These are phyloP conservation scores for Callaeas wilsoni DNA, from an alignment of 2,113 vertebrate genomes.

Conservation along the genomic window DNA sequence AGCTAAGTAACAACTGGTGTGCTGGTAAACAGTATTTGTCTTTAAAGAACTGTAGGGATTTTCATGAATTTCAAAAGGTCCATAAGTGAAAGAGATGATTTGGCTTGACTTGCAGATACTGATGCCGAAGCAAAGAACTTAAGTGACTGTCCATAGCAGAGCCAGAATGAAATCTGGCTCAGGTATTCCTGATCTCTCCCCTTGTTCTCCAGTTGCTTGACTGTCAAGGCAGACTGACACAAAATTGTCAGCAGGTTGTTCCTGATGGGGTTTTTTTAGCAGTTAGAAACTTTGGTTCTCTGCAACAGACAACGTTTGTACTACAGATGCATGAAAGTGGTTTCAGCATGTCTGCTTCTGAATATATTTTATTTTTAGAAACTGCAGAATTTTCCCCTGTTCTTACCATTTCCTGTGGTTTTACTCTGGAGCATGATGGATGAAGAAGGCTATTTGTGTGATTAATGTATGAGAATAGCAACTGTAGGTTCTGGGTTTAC, in stretches of 20 bases:
- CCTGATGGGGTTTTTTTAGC: neutral
- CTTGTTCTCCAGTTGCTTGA: neutral
- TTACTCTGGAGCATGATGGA: neutral
- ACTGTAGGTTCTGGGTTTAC: neutral
- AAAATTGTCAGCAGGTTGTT: neutral
- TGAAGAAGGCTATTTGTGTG: constrained; percentile 2
- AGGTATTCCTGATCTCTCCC: neutral
- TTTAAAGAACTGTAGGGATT: neutral
- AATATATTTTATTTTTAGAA: constrained; percentile 28
- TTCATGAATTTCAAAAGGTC: neutral
- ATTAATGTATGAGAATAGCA: constrained; percentile 11
- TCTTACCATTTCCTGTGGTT: constrained; percentile 31
- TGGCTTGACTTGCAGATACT: neutral
- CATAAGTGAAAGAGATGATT: neutral
- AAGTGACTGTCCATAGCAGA: neutral
- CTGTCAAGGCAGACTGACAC: neutral
- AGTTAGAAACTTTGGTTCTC: neutral
- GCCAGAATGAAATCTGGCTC: neutral
- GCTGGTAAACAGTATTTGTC: neutral
- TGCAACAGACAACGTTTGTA: neutral
- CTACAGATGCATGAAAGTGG: neutral
- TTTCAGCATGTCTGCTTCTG: neutral
- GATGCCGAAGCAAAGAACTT: neutral
- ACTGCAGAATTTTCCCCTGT: constrained; percentile 9
- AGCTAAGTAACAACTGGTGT: neutral